Evolutionary conservation across 2,888 invertebrate species (phyloP), one percentile per base, ranked within the genome.

Genomic region (Halictus ligatus): DNA sequence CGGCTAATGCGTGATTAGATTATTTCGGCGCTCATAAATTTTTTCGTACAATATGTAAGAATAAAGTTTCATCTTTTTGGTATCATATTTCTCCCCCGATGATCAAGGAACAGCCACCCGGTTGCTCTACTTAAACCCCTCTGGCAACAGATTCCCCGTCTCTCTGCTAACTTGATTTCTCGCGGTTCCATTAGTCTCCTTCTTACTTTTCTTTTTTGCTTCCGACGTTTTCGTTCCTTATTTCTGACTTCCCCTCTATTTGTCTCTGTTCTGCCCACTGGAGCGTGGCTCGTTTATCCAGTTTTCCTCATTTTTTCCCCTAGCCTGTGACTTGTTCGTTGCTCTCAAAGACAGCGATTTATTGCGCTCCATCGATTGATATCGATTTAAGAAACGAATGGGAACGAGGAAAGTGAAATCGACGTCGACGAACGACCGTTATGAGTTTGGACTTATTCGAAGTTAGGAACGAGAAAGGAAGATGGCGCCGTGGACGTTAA

Each of bases 121-220:
- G 50, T 82, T 71, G 48, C 67, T 73, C 79, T 54, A 73, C 69
- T 84, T 81, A 82, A 87, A 83, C 73, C 81, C 74, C 86, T 76
- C 79, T 79, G 86, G 81, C 90, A 86, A 79, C 82, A 85, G 88
- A 83, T 88, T 89, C 84, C 75, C 48, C 87, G 81, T 86, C 83
- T 73, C 82, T 77, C 75, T 50, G 46, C 82, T 89, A 89, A 90
- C 88, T 89, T 85, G 87, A 89, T 91, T 89, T 89, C 90, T 88
- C 85, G 85, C 81, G 85, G 89, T 91, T 91, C 89, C 91, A 92
- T 92, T 90, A 91, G 85, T 87, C 82, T 80, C 79, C 76, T 71
- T 40, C 73, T 73, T 64, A 54, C 82, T 83, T 78, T 78, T 86
- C 75, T 74, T 81, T 84, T 84, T 83, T 76, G 46, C 84, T 60